Conservation (phyloP, 2,888 invertebrate species). For the Stenodera caucasica region DNA sequence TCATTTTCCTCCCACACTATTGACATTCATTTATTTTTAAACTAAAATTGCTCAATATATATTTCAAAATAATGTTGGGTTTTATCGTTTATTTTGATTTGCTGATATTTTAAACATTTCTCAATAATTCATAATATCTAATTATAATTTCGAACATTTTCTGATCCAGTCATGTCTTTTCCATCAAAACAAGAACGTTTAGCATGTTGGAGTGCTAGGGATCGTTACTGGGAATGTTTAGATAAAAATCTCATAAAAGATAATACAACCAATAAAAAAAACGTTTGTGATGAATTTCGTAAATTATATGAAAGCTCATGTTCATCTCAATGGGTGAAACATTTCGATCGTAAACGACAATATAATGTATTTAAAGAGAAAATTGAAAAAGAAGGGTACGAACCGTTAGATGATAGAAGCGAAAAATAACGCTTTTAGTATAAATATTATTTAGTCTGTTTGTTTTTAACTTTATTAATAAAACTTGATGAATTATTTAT, state of each 20-base stretch:
- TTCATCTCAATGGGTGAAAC: conserved; percentile 87
- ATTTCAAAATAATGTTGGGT: conserved; percentile 17
- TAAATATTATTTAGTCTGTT: background rate
- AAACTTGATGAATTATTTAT: conserved; percentile 8
- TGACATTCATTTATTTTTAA: too few species aligned
- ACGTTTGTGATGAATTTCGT: conserved; percentile 69
- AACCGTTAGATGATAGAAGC: conserved; percentile 65
- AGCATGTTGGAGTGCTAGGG: conserved; percentile 83
- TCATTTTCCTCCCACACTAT: too few species aligned
- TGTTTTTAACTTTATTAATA: conserved; percentile 11
- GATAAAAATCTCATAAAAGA: conserved; percentile 65
- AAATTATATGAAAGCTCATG: conserved; percentile 76
- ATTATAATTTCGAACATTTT: conserved; percentile 16
- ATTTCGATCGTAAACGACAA: conserved; percentile 88
- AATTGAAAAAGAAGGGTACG: conserved; percentile 83
- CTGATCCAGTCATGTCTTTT: conserved; percentile 69
- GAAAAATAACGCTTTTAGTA: conserved; percentile 36
- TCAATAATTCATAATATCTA: too few species aligned
- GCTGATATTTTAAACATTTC: conserved; percentile 30
- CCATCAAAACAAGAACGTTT: conserved; percentile 77
- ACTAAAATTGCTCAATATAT: too few species aligned
- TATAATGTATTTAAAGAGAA: conserved; percentile 86
- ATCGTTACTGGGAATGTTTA: conserved; percentile 88
- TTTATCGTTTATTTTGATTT: conserved; percentile 22
- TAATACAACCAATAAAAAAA: conserved; percentile 56